Base-by-base conservation (phyloP, 2,113 vertebrate genomes). In the Nanorana parkeri region DNA sequence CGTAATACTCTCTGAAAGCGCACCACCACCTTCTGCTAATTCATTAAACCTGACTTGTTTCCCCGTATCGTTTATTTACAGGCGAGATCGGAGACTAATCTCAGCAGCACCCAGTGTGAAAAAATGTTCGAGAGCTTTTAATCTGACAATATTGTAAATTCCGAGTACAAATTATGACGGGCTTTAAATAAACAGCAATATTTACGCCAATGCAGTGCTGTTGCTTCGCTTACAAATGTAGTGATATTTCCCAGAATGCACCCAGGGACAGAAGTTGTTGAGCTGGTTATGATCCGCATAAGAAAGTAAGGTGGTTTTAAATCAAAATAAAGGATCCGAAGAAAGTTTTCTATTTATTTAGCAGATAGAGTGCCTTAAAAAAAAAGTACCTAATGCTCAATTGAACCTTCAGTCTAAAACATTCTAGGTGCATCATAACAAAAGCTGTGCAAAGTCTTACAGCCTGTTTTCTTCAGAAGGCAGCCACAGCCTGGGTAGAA, bases 91-190 rank as follows among this genome's bases (percentile, higher is more conserved):
- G 54, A 26, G 24, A 29, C 66, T 54, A 36, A n/a, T 23, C 61
- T 29, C 63, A 26, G 26, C 77, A 36, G 24, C 24, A 51, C 63
- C 3, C 28, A 16, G 17, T 26, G 5, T 78, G 51, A 67, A 6
- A 29, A 68, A 67, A 67, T 68, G 19, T 29, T 54, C 23, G 4
- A 66, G 15, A 41, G 20, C 67, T 20, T n/a, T 36, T 23, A 56
- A 78, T 32, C 23, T 67, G 77, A 55, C 77, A 78, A 23, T n/a
- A 55, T 36, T 29, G 52, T 78, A 78, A 68, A 78, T 78, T n/a
- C 71, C 15, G 28, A 15, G 26, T 32, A n/a, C n/a, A 66, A 67
- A 64, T 66, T 67, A 54, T 56, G 77, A 29, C 26, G 71, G 54
- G 1, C 20, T 56, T 55, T 11, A 16, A 56, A 17, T 21, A 74